Base-by-base conservation (phyloP, 2,888 invertebrate genomes). In the Chrysolina americana region DNA sequence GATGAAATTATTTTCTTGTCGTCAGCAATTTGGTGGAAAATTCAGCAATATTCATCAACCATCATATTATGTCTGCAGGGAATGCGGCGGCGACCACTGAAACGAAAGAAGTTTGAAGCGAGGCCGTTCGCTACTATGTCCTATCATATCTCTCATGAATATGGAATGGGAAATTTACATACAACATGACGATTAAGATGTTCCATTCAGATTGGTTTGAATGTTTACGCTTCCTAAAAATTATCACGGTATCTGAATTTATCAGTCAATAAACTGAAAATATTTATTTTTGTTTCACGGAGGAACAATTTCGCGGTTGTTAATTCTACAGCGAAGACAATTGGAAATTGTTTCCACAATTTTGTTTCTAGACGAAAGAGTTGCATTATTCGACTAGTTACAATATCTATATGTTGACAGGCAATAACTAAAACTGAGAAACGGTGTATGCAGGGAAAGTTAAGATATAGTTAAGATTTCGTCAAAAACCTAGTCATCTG, bases 101-200 rank as follows among this genome's bases (percentile, higher is more conserved):
- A 44, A 53, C 21, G 19, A 21, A 53, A 53, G 53, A 53, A 53
- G 28, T 59, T 59, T 36, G 28, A 36, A n/a, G n/a, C 59, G 59
- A 59, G 36, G 59, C n/a, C 59, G 59, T 28, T 59, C 36, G 59
- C 59, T 59, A 59, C 59, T 59, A 59, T 59, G 59, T 59, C 23
- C 59, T 59, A 59, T 59, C 59, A 59, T 59, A 59, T 59, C 59
- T 13, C 59, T 59, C 59, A 59, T 59, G 59, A 59, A 59, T 59
- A 59, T 59, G 59, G 59, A 59, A n/a, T n/a, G 28, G 59, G n/a
- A 8, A 59, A 59, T 59, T 59, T 59, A 59, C 59, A 59, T 59
- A 59, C 59, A 59, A 59, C 59, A 59, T 36, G 59, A 59, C 59
- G 59, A 59, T 59, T 59, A 59, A 59, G 59, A 59, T 59, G 59